Evolutionary conservation across 2,113 vertebrate genomes (phyloP), one percentile per base, ranked within the genome.

Genomic region (Halcyon malimbica): DNA sequence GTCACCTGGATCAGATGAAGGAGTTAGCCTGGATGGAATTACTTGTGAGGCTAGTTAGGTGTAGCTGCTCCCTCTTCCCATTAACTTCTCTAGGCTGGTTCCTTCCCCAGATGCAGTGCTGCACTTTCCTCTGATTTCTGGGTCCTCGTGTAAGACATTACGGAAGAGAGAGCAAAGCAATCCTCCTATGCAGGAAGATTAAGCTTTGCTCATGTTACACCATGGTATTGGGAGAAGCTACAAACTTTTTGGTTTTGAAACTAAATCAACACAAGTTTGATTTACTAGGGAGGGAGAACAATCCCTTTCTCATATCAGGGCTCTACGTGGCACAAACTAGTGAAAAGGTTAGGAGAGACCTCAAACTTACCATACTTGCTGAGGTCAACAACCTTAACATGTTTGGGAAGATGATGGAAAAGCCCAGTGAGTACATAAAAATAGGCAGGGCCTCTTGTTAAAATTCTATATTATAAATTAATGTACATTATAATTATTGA

Each of bases 11-110:
- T 90, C 18, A 83, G 57, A 90, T 53, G 63, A 31, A 93, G 83
- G 59, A 56, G 79, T 57, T 80, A 69, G 8, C 25, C 78, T 75
- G 39, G 57, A 73, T 35, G 31, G 78, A 92, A 76, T 85, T 88
- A 92, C 75, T 91, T 85, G 85, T 91, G 82, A 56, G 53, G 85
- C 60, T 73, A 82, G 70, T 84, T 87, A 60, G 69, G 29, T 73
- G 33, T 51, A 85, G 75, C 74, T 64, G 14, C 42, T 53, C 25
- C 15, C 33, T 75, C 51, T 46, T 91, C 44, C 42, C 77, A 39
- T 50, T 51, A 78, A 11, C 23, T 71, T 59, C 37, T 68, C 44
- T 13, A 13, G 51, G 46, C 39, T 46, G 31, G 28, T 35, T 75
- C 59, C 67, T 84, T 42, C 26, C 41, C 11, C 18, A 44, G 1